A percentile compares a stretch with the other conserved stretches of the same genome.
Evolutionary conservation across 2,888 invertebrate species (phyloP).

Genomic region (Buathra laborator): DNA sequence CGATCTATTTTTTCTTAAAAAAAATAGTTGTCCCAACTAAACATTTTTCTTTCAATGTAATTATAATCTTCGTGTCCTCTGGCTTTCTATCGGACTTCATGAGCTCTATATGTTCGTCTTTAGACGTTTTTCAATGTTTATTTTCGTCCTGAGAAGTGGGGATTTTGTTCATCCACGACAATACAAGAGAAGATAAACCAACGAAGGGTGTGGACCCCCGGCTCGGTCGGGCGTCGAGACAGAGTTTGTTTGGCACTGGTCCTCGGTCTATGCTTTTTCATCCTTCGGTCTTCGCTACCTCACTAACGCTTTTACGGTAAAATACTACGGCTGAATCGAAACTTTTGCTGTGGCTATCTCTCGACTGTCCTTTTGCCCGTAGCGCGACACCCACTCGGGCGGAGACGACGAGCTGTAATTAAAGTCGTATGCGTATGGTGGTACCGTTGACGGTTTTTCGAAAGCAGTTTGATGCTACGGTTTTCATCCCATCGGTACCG

Average conservation of each 20-base stretch:
- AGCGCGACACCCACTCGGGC: conserved; percentile 25
- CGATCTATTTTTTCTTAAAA: background rate
- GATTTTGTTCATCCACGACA: conserved; percentile 75
- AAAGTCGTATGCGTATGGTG: conserved; percentile 55
- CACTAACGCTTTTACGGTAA: conserved; percentile 23
- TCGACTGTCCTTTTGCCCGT: conserved; percentile 56
- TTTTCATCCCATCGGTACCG: conserved; percentile 47
- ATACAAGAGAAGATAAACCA: conserved; percentile 20
- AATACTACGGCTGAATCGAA: conserved; percentile 52
- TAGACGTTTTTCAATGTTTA: conserved; percentile 71
- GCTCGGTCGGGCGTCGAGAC: conserved; percentile 46
- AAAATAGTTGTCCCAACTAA: no score
- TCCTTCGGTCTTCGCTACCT: conserved; percentile 19
- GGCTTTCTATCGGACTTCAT: background rate
- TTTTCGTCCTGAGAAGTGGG: conserved; percentile 77
- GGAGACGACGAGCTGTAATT: conserved; percentile 62
- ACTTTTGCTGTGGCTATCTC: conserved; percentile 60
- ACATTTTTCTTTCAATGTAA: background rate
- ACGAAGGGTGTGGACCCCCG: background rate
- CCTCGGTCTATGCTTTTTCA: conserved; percentile 42
- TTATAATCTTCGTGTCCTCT: background rate
- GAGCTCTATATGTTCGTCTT: background rate
- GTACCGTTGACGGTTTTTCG: conserved; percentile 62
- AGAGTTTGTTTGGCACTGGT: conserved; percentile 55
- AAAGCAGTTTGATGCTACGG: conserved; percentile 63